A percentile compares a stretch with the other conserved stretches of the same genome.
Evolutionary conservation across 1,140 invertebrate genomes (phyloP).

Genomic region (Oncopeltus fasciatus): DNA sequence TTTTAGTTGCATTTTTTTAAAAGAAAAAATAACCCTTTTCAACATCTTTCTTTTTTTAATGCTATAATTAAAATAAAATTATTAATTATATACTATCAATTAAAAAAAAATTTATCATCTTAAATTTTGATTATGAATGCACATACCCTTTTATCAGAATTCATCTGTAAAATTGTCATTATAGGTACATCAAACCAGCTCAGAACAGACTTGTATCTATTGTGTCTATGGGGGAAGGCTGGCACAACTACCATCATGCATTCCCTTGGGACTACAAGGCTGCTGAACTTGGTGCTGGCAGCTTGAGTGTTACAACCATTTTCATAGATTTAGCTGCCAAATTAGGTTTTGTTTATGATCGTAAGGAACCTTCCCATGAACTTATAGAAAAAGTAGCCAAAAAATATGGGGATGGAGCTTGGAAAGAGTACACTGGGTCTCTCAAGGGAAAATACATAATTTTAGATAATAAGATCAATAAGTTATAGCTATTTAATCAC

Average conservation of each 20-base stretch:
- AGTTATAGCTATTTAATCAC: too few relatives aligned
- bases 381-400: constrained; percentile 49
- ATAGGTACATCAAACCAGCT: constrained; percentile 44
- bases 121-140: constrained; percentile 18
- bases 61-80: too few relatives aligned
- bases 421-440: constrained; percentile 27
- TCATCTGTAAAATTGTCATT: too few relatives aligned
- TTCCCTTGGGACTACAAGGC: constrained; percentile 71
- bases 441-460: too few relatives aligned
- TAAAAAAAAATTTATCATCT: too few relatives aligned
- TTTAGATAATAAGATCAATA: too few relatives aligned
- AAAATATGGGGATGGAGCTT: constrained; percentile 63
- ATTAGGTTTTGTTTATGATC: constrained; percentile 71
- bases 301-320: constrained; percentile 61
- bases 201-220: constrained; percentile 34
- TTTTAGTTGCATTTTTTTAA: too few relatives aligned
- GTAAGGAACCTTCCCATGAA: constrained; percentile 35
- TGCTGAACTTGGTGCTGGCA: constrained; percentile 52
- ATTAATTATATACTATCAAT: too few relatives aligned
- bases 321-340: constrained; percentile 73
- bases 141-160: constrained; percentile 29
- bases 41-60: too few relatives aligned
- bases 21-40: too few relatives aligned
- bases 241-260: constrained; percentile 72
- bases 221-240: constrained; percentile 40